Evolutionary conservation across 1,140 invertebrate genomes (phyloP), one percentile per base, ranked within the genome.

Genomic region (Hormaphis cornu): DNA sequence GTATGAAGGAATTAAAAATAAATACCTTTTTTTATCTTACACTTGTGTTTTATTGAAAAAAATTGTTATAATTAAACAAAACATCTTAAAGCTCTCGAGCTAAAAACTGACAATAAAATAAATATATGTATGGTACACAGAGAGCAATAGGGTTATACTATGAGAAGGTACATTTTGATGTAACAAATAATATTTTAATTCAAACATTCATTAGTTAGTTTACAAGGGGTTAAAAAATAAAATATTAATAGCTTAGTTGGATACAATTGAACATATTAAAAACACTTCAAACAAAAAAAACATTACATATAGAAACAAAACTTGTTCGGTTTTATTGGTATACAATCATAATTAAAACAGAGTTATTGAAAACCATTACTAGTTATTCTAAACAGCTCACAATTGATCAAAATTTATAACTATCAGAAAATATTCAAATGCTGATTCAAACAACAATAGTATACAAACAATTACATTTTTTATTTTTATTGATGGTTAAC

Each of bases 31-130:
- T 33, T 20, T 35, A 35, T 54, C 28, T 14, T 54, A 54, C 18
- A 54, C 12, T 26, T 33, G 30, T 54, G 2, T 12, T 54, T 54
- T 54, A 54, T 35, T 54, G 28, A 33, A 20, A 35, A 54, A 54
- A 54, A 30, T 33, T 30, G n/a, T n/a, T n/a, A 30, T 18, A 54
- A 54, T 54, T 54, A 54, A 54, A 54, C 52, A 54, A 54, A 54
- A 33, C 30, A 54, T 35, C 18, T 54, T 28, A n/a, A 54, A 54
- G 28, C 28, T 54, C 9, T 54, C 52, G 20, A 18, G 28, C 28
- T 54, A 35, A 33, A 30, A 35, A 54, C 18, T 20, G 1, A 54
- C 8, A 7, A 33, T 35, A 54, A 54, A 33, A 54, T 20, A 54
- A 20, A 20, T 54, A 54, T 54, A 54, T n/a, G n/a, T n/a, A n/a